A percentile compares a stretch with the other conserved stretches of the same genome.
These are phyloP conservation scores for Cabera pusaria DNA, from an alignment of 2,888 invertebrate genomes.

Conservation along the genomic window DNA sequence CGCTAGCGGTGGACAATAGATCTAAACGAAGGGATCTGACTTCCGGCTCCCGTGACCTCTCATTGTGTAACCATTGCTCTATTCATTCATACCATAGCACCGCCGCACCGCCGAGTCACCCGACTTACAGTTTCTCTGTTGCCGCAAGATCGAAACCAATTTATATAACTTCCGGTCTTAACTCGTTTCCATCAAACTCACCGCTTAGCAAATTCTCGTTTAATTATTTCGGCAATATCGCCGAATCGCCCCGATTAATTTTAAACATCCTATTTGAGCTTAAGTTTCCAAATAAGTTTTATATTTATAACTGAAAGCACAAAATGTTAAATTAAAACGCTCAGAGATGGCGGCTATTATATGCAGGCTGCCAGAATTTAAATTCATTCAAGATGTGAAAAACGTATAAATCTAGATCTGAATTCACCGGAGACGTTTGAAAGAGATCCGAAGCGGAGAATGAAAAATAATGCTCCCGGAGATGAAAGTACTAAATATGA, in stretches of 20 bases:
- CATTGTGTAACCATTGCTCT: conserved; percentile 14
- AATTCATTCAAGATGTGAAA: conserved; percentile 12
- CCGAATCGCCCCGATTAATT: conserved; percentile 16
- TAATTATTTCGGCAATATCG: conserved; percentile 15
- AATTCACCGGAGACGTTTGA: conserved; percentile 27
- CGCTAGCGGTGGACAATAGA: conserved; percentile 9
- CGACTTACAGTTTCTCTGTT: conserved; percentile 19
- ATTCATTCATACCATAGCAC: conserved; percentile 18
- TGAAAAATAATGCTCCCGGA: conserved; percentile 42
- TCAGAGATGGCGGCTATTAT: conserved; percentile 1
- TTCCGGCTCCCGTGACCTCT: conserved; percentile 14
- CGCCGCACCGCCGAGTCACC: not conserved
- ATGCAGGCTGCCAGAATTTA: conserved; percentile 4
- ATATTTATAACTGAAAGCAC: conserved; percentile 7
- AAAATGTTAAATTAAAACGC: conserved; percentile 12
- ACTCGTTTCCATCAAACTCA: conserved; percentile 5
- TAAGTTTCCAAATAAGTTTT: conserved; percentile 18
- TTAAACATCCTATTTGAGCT: conserved; percentile 16
- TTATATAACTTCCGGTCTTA: conserved; percentile 18
- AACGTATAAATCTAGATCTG: conserved; percentile 31
- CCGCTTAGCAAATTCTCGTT: conserved; percentile 11
- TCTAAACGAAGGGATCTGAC: conserved; percentile 18
- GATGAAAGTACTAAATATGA: conserved; percentile 49
- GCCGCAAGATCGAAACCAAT: conserved; percentile 23
- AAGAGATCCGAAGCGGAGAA: conserved; percentile 36